phyloP scores from a whole-genome alignment of 2,113 vertebrate genomes.

The Pelmatolapia mariae region DNA sequence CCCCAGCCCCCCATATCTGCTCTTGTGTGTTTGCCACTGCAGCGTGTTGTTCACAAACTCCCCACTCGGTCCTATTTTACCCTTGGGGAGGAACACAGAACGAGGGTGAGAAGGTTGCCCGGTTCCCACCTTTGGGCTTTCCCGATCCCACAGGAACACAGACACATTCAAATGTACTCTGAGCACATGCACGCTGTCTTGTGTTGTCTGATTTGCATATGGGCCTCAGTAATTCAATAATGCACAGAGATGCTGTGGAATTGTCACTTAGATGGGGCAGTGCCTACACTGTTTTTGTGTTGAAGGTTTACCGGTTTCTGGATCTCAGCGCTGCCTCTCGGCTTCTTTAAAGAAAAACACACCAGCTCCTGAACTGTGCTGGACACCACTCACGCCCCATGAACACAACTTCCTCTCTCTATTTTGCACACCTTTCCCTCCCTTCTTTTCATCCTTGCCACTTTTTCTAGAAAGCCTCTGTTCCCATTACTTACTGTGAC shows the following conservation, averaged over 20 bases:
- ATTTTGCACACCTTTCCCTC: neutral
- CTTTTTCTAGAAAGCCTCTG: neutral
- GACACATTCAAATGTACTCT: constrained; percentile 19
- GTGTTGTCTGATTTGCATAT: constrained; percentile 54
- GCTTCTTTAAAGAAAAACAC: constrained; percentile 45
- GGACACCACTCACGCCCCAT: constrained; percentile 48
- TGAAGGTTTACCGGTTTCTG: constrained; percentile 16
- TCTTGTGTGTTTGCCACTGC: constrained; percentile 37
- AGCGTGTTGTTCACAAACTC: constrained; percentile 43
- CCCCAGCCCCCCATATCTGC: constrained; percentile 35
- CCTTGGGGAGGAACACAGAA: constrained; percentile 43
- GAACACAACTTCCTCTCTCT: constrained; percentile 9
- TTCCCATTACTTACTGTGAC: neutral
- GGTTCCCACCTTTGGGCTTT: constrained; percentile 71
- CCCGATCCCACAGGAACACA: constrained; percentile 43
- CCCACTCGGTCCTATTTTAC: constrained; percentile 43
- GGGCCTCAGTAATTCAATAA: constrained; percentile 56
- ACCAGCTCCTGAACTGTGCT: constrained; percentile 51
- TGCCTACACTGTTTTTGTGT: constrained; percentile 13
- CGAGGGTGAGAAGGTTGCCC: constrained; percentile 72
- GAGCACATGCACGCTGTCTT: constrained; percentile 36
- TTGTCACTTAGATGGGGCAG: constrained; percentile 38
- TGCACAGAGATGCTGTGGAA: constrained; percentile 48
- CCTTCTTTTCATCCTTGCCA: neutral
- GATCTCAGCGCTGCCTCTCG: constrained; percentile 30